phyloP scores from a whole-genome alignment of 2,888 invertebrate species.

The Mimas tiliae region DNA sequence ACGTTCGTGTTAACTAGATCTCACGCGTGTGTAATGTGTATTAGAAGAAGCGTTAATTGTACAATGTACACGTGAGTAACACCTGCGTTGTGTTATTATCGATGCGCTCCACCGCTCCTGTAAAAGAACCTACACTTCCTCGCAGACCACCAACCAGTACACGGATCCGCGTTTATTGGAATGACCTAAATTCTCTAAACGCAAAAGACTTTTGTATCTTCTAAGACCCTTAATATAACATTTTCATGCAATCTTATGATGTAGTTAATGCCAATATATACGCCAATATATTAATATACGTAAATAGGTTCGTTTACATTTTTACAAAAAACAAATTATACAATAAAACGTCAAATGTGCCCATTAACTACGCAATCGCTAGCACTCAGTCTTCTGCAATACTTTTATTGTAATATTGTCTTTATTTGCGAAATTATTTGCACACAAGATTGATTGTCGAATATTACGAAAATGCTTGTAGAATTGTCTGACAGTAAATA shows the following conservation, averaged over 20 bases:
- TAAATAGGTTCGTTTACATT: constrained; percentile 5
- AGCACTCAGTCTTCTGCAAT: not conserved
- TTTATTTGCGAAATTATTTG: constrained; percentile 8
- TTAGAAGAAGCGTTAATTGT: constrained; percentile 62
- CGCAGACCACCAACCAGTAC: constrained; percentile 21
- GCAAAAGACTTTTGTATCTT: not conserved
- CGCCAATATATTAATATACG: too few relatives aligned
- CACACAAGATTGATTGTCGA: not conserved
- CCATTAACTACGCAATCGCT: constrained; percentile 6
- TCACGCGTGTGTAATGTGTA: constrained; percentile 57
- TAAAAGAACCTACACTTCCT: constrained; percentile 30
- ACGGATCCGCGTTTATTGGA: not conserved
- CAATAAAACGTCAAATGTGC: constrained; percentile 1
- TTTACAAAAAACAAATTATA: constrained; percentile 4
- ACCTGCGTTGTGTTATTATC: constrained; percentile 51
- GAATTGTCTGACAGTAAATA: not conserved
- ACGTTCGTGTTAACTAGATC: constrained; percentile 56
- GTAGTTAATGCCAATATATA: too few relatives aligned
- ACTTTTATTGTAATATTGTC: constrained; percentile 6
- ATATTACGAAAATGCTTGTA: not conserved
- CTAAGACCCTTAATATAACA: not conserved
- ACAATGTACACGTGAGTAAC: constrained; percentile 61
- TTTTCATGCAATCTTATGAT: not conserved
- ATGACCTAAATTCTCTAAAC: not conserved
- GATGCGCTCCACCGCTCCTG: constrained; percentile 50